These are phyloP conservation scores for Spilogale gracilis DNA, from an alignment of 2,113 vertebrate species.

Conservation along the genomic window DNA sequence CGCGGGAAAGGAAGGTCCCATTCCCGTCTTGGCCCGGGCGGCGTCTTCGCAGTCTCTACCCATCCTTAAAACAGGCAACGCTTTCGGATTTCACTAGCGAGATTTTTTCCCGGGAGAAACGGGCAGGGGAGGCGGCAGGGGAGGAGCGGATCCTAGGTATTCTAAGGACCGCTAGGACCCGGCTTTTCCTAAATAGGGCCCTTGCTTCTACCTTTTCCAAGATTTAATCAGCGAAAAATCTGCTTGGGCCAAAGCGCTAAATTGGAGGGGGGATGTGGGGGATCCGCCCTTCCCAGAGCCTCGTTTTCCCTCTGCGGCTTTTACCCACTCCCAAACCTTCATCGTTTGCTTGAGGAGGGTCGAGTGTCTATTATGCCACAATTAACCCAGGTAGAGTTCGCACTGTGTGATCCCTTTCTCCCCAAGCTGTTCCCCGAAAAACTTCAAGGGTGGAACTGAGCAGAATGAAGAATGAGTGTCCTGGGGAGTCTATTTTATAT, in stretches of 20 bases:
- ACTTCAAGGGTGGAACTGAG: slow-evolving; percentile 19
- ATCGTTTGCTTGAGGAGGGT: not conserved
- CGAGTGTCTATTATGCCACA: not conserved
- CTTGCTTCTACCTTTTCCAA: not conserved
- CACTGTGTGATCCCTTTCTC: not conserved
- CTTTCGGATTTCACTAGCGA: not conserved
- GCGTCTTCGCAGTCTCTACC: not conserved
- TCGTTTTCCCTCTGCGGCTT: too few species aligned
- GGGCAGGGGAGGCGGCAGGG: not conserved
- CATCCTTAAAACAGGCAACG: not conserved
- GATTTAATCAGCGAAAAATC: not conserved
- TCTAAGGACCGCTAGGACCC: not conserved
- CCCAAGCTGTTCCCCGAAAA: slow-evolving; percentile 6
- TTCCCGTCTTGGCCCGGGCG: not conserved
- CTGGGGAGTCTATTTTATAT: not conserved
- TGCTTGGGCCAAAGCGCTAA: not conserved
- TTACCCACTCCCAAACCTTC: not conserved
- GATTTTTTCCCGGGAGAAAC: not conserved
- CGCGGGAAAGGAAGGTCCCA: not conserved
- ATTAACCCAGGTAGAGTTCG: not conserved
- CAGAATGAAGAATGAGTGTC: not conserved
- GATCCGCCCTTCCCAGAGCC: too few species aligned
- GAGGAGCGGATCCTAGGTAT: not conserved
- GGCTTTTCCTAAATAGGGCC: not conserved
- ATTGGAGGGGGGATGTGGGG: not conserved